phyloP scores from a whole-genome alignment of 1,140 invertebrate species.

The Cotesia glomerata region DNA sequence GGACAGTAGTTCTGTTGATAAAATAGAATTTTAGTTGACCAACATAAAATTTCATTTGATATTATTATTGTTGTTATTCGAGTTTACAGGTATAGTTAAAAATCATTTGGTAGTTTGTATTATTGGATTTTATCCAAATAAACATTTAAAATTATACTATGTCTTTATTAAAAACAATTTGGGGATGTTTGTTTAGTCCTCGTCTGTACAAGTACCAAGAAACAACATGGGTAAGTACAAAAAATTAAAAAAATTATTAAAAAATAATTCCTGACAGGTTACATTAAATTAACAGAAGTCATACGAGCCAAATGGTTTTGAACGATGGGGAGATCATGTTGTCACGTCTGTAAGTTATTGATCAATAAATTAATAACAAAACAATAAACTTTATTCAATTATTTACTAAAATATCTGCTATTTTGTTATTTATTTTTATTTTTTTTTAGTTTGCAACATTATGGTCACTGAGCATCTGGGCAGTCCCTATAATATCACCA shows the following conservation, averaged over 20 bases:
- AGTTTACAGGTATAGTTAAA: not conserved
- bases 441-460: slow-evolving; percentile 64
- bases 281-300: slow-evolving; percentile 59
- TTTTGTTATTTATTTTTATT: slow-evolving; percentile 34
- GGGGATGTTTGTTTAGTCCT: slow-evolving; percentile 69
- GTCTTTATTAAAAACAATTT: slow-evolving; percentile 41
- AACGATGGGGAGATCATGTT: slow-evolving; percentile 76
- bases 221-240: slow-evolving; percentile 47
- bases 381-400: slow-evolving; percentile 6
- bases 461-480: slow-evolving; percentile 76
- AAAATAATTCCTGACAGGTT: slow-evolving; percentile 20
- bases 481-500: slow-evolving; percentile 77
- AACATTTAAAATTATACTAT: not conserved
- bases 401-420: not conserved
- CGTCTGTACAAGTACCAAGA: slow-evolving; percentile 71
- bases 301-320: slow-evolving; percentile 71
- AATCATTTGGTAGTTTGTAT: not conserved
- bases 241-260: not conserved
- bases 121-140: not conserved
- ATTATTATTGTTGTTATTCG: not conserved
- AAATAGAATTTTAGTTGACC: too few relatives aligned
- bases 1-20: too few relatives aligned
- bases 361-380: slow-evolving; percentile 9
- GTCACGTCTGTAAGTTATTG: slow-evolving; percentile 68
- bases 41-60: too few relatives aligned